Base-by-base conservation (phyloP, 2,888 invertebrate genomes). In the Heliothis peltigera region DNA sequence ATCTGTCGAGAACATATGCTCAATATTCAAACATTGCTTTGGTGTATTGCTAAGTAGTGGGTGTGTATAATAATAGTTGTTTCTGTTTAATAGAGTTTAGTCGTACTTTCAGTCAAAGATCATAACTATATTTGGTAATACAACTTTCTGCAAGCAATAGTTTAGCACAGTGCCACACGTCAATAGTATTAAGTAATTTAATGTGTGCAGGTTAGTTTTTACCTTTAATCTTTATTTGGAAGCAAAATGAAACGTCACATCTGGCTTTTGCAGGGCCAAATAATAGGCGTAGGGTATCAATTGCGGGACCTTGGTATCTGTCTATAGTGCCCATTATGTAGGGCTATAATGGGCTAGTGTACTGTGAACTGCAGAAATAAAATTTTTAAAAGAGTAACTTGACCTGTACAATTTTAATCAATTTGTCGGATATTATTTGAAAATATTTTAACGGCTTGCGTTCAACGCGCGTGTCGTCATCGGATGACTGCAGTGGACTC, bases 1-100 rank as follows among this genome's bases (percentile, higher is more conserved):
- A 89, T 91, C 88, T 90, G 91, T 90, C 88, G 80, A 75, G 79
- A 85, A 88, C 89, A 89, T 88, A 86, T 83, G 87, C 79, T 82
- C 76, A 18, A 79, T 80, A 84, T 82, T 86, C 83, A 84, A 87
- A 87, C 83, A 88, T 85, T 86, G 87, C 87, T 85, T 62, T 51
- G 48, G 21, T 51, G 28, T 58, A 71, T 52, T 57, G 25, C 59
- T 5, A 21, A 68, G 35, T 55, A 51, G 58, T 61, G 28, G 53
- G 21, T 32, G 12, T 48, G 2, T 35, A 10, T 17, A 6, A 52
- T 49, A 25, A 19, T 39, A 5, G 22, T 15, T 6, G 32, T 32
- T 32, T 32, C 32, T 32, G 12, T 32, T 32, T 32, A 32, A 4
- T 25, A 25, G 25, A 25, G 25, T 4, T 25, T 25, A 25, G 25